Conservation (phyloP, 2,888 invertebrate genomes). For the Leucoptera coffeella region DNA sequence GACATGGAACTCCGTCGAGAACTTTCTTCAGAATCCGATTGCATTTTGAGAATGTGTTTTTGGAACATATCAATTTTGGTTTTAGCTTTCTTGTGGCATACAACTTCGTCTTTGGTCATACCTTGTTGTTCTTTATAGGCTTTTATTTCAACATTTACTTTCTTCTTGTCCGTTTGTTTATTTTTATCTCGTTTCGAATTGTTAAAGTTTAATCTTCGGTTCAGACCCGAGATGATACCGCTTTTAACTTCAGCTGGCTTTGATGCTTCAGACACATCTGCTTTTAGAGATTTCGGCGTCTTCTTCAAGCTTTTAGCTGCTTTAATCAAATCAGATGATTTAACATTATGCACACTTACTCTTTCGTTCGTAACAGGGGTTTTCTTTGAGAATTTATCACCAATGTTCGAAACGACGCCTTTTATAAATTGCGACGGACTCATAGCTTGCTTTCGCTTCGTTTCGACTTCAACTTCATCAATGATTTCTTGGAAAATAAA, state of each 20-base stretch:
- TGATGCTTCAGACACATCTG: slow-evolving; percentile 7
- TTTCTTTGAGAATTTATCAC: slow-evolving; percentile 23
- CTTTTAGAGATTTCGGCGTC: slow-evolving; percentile 9
- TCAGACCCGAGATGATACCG: slow-evolving; percentile 27
- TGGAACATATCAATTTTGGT: slow-evolving; percentile 44
- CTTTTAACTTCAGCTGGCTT: slow-evolving; percentile 12
- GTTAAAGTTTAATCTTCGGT: slow-evolving; percentile 29
- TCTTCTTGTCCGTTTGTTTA: slow-evolving; percentile 14
- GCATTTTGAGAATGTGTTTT: slow-evolving; percentile 31
- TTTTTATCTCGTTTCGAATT: slow-evolving; percentile 28
- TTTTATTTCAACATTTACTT: slow-evolving; percentile 35
- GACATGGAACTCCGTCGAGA: slow-evolving; percentile 26
- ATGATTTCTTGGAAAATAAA: slow-evolving; percentile 20
- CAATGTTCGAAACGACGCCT: slow-evolving; percentile 18
- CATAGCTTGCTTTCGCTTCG: slow-evolving; percentile 12
- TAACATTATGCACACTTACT: slow-evolving; percentile 25
- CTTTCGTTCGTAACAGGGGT: slow-evolving; percentile 16
- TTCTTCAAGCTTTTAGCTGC: slow-evolving; percentile 23
- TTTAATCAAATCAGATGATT: slow-evolving; percentile 22
- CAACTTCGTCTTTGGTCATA: slow-evolving; percentile 27
- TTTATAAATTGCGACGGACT: slow-evolving; percentile 21
- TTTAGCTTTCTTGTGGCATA: slow-evolving; percentile 39
- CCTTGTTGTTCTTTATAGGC: slow-evolving; percentile 32
- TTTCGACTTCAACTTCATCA: slow-evolving; percentile 10
- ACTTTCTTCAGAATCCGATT: slow-evolving; percentile 32